Conservation (phyloP, 2,888 invertebrate genomes). For the Seladonia tumulorum region DNA sequence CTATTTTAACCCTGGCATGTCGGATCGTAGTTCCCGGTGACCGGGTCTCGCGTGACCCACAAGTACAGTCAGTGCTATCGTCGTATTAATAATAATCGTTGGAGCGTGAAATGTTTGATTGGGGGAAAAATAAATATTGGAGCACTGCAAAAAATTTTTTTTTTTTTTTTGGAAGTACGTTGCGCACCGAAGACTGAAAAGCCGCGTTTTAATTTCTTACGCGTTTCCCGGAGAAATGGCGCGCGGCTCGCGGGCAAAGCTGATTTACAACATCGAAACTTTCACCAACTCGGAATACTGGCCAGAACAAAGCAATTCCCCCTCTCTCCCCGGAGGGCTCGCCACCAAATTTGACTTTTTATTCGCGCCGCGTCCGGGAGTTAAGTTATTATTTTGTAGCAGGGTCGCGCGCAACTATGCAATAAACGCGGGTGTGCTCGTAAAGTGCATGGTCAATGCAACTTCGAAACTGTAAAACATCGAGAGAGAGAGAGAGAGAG, state of each 20-base stretch:
- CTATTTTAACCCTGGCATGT: no score
- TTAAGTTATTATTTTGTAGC: constrained; percentile 45
- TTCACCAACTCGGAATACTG: constrained; percentile 17
- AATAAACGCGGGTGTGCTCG: constrained; percentile 8
- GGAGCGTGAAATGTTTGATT: no score
- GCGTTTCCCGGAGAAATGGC: constrained; percentile 11
- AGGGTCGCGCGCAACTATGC: neutral
- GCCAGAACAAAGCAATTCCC: constrained; percentile 10
- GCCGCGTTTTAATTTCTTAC: constrained; percentile 16
- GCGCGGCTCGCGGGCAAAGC: neutral
- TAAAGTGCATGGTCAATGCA: constrained; percentile 23
- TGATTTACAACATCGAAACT: constrained; percentile 43
- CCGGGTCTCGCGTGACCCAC: no score
- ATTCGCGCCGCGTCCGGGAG: constrained; percentile 23
- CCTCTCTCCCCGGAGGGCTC: neutral
- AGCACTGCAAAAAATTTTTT: no score
- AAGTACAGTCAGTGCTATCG: no score
- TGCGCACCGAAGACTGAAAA: neutral
- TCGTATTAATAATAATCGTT: no score
- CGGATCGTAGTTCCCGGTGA: no score
- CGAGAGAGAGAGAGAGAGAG: neutral
- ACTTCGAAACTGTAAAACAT: constrained; percentile 20
- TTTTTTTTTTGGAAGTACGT: neutral
- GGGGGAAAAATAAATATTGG: no score
- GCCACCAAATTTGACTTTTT: constrained; percentile 41